Evolutionary conservation across 2,888 invertebrate genomes (phyloP), one percentile per base, ranked within the genome.

Genomic region (Epistrophella euchroma): DNA sequence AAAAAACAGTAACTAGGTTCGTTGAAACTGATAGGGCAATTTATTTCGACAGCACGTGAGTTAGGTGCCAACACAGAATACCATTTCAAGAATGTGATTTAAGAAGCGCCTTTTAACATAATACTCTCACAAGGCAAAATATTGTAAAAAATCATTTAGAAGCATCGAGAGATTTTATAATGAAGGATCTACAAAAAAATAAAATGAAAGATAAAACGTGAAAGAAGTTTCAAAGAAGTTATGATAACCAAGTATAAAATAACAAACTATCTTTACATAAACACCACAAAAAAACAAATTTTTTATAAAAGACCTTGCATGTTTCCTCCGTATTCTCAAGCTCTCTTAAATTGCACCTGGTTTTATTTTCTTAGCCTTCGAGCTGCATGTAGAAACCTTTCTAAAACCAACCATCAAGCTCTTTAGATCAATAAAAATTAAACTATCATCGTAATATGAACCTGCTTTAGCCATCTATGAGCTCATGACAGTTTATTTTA

Each of bases 401-500:
- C 50, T 37, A 52, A 68, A 68, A 45, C 6, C 19, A 64, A 64
- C 17, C 47, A 64, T 28, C n/a, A 64, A 37, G 22, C 60, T 58
- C 58, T 66, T 32, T 10, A 15, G 19, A 35, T 32, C 13, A 32
- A 32, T 15, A 47, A 47, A 32, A 47, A 3, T 28, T 32, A 64
- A 45, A 28, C 11, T 19, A 19, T 35, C 66, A 40, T 68, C 25
- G 68, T 52, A 52, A 68, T n/a, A 52, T 68, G 68, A 68, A 68
- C 68, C 68, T 68, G 68, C 37, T 37, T 22, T 11, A 52, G 3
- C 50, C 52, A 37, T 52, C 11, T 37, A 52, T 28, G 52, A 22
- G n/a, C 35, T 13, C 37, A 68, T 68, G 66, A 37, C 37, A 68
- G 37, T 52, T 52, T 60, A 37, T 68, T 52, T 68, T 68, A 52